phyloP scores from a whole-genome alignment of 2,113 vertebrate species.

The Podiceps cristatus region DNA sequence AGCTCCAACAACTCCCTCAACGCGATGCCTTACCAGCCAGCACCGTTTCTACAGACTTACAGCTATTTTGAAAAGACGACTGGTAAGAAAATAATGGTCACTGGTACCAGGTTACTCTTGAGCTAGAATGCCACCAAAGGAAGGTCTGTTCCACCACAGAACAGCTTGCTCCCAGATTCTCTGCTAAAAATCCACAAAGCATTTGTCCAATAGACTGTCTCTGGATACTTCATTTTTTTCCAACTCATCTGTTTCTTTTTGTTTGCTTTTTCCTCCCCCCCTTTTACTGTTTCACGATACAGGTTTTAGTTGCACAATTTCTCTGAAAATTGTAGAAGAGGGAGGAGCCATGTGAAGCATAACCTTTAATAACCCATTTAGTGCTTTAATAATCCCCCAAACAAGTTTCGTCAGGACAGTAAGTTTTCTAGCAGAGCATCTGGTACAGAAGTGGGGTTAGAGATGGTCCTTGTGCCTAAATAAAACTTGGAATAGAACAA shows the following conservation, averaged over 20 bases:
- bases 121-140: neutral
- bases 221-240: neutral
- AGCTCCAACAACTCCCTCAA: neutral
- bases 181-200: neutral
- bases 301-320: neutral
- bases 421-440: neutral
- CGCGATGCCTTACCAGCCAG: neutral
- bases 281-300: neutral
- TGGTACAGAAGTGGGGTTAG: neutral
- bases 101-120: neutral
- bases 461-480: neutral
- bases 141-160: neutral
- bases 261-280: neutral
- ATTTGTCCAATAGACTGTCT: neutral
- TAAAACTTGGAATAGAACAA: neutral
- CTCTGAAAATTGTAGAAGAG: neutral
- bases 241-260: neutral
- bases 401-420: neutral
- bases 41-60: neutral
- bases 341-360: neutral
- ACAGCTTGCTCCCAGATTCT: neutral
- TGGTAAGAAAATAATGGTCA: neutral
- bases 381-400: neutral
- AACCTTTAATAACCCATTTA: neutral
- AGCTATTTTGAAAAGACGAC: neutral